These are phyloP conservation scores for Acleris literana DNA, from an alignment of 2,888 invertebrate species.

Conservation along the genomic window DNA sequence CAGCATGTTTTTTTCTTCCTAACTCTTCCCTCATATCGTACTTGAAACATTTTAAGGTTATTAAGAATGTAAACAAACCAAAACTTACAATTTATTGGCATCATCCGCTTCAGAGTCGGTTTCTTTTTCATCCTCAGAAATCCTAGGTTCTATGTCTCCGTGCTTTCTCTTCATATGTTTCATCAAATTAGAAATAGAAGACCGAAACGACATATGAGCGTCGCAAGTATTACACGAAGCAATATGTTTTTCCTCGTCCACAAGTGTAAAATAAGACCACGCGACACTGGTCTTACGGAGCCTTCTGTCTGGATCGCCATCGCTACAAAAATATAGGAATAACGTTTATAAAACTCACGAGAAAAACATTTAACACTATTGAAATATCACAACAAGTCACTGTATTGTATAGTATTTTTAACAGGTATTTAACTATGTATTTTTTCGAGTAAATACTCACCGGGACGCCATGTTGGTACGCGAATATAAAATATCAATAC, in stretches of 20 bases:
- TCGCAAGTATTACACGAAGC: slow-evolving; percentile 43
- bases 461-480: slow-evolving; percentile 26
- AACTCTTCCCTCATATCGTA: too few relatives aligned
- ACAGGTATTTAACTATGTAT: slow-evolving; percentile 31
- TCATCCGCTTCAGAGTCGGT: slow-evolving; percentile 21
- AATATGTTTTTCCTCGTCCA: slow-evolving; percentile 30
- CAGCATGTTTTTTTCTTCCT: too few relatives aligned
- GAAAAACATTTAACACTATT: background rate
- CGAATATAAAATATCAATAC: slow-evolving; percentile 12
- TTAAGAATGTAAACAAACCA: slow-evolving; percentile 21
- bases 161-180: slow-evolving; percentile 44
- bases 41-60: slow-evolving; percentile 33
- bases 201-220: slow-evolving; percentile 35
- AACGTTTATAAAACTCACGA: background rate
- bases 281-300: slow-evolving; percentile 30
- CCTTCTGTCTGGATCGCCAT: slow-evolving; percentile 22
- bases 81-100: slow-evolving; percentile 16
- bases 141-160: slow-evolving; percentile 12
- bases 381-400: slow-evolving; percentile 13
- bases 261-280: slow-evolving; percentile 41
- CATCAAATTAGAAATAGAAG: slow-evolving; percentile 44
- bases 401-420: slow-evolving; percentile 27
- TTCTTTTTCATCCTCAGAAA: slow-evolving; percentile 21
- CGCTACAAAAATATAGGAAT: slow-evolving; percentile 11
- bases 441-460: slow-evolving; percentile 37